Base-by-base conservation (phyloP, 2,888 invertebrate species). In the Nasonovia ribisnigri region DNA sequence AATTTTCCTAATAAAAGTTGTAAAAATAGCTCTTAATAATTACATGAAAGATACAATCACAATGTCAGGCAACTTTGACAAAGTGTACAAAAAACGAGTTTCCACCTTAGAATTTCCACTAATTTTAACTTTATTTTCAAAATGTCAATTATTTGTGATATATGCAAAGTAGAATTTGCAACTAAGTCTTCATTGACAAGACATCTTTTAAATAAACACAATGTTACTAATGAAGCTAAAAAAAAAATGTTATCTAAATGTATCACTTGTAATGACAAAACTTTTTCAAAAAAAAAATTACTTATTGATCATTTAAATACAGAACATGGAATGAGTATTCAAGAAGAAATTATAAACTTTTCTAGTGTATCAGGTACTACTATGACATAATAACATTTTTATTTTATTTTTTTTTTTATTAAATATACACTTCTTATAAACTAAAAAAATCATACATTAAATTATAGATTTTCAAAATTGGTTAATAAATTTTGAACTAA, bases 251-350 rank as follows among this genome's bases (percentile, higher is more conserved):
- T 86, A 86, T 86, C 86, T 16, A 86, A 46, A 46, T 86, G 86
- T 86, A 48, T 86, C 1, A 3, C 46, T 13, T 86, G 86, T 48
- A 36, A 29, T 3, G 86, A 46, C 46, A 48, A 87, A 87, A 87
- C n/a, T 0, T 48, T 87, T 87, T 48, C 16, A 48, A 87, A 46
- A 46, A 87, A 87, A 87, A 87, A 20, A 86, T 48, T 48, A 16
- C 86, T 86, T 24, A 86, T 86, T 86, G 86, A 86, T 6, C 86
- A 86, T 46, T 48, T 86, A 86, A 86, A 86, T 86, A 86, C 46
- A 86, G 0, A 43, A 46, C 26, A 86, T 48, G 43, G 13, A 48
- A 86, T 86, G 46, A 6, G 46, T 86, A 86, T 86, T 13, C 0
- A 86, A 86, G 46, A 86, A 46, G 46, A 48, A 86, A 86, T 16